A percentile compares a stretch with the other conserved stretches of the same genome.
phyloP scores from a whole-genome alignment of 30 jellyfish, hydroid and myxozoan species.

The Aurelia sp. region DNA sequence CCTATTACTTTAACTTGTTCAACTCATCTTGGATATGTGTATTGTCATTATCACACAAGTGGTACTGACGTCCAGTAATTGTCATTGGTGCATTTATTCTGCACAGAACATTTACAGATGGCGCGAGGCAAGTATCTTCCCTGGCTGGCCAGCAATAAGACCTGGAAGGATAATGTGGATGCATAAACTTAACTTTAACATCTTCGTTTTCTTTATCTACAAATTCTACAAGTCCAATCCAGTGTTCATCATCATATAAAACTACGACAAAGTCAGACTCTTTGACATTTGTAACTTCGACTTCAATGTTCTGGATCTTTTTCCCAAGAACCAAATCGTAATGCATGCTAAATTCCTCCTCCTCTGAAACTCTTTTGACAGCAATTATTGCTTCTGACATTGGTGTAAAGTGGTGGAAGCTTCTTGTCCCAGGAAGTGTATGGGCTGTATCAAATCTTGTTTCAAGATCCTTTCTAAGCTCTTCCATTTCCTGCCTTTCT shows the following conservation, averaged over 20 bases:
- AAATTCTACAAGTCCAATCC: constrained; percentile 15
- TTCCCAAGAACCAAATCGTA: constrained; percentile 13
- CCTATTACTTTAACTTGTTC: too few relatives aligned
- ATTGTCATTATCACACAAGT: too few relatives aligned
- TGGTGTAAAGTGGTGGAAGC: constrained; percentile 61
- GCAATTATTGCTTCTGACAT: constrained; percentile 9
- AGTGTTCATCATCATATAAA: constrained; percentile 2
- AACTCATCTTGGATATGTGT: too few relatives aligned
- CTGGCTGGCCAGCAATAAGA: constrained; percentile 20
- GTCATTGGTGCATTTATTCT: too few relatives aligned
- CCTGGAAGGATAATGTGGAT: constrained; percentile 29
- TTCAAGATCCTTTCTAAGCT: constrained; percentile 24
- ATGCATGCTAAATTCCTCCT: not conserved
- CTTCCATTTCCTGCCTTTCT: constrained; percentile 22
- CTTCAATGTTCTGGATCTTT: not conserved
- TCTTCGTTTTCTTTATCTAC: constrained; percentile 15
- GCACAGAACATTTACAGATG: too few relatives aligned
- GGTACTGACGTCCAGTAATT: too few relatives aligned
- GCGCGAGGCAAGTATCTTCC: constrained; percentile 22
- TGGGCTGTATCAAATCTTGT: constrained; percentile 36
- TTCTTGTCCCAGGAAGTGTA: constrained; percentile 61
- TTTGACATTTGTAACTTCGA: not conserved
- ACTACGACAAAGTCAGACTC: constrained; percentile 9
- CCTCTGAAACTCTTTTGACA: constrained; percentile 49
- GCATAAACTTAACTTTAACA: constrained; percentile 24